Evolutionary conservation across 2,888 invertebrate genomes (phyloP).

Genomic region (Gymnocheta viridis): DNA sequence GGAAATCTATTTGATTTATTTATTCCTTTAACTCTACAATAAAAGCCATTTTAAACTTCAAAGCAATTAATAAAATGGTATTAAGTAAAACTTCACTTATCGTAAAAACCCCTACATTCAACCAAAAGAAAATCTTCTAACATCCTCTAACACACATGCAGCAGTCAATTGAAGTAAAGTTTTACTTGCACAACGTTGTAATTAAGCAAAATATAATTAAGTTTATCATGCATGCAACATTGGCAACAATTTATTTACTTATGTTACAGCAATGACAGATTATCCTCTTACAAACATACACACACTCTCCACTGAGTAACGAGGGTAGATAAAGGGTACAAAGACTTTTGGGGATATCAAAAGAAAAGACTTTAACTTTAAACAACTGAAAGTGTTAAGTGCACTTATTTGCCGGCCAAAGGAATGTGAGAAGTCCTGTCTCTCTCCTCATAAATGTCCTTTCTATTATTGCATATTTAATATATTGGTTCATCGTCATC

Average conservation of each 20-base stretch:
- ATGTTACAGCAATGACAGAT: slow-evolving; percentile 73
- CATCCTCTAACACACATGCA: background rate
- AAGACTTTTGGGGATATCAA: slow-evolving; percentile 21
- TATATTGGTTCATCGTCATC: slow-evolving; percentile 50
- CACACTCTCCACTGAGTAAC: background rate
- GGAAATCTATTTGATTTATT: slow-evolving; percentile 38
- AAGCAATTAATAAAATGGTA: slow-evolving; percentile 80
- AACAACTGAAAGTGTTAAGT: slow-evolving; percentile 41
- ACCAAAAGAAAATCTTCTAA: slow-evolving; percentile 34
- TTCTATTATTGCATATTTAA: slow-evolving; percentile 51
- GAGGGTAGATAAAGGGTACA: background rate
- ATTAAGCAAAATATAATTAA: slow-evolving; percentile 79
- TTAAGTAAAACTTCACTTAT: slow-evolving; percentile 75
- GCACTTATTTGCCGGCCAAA: background rate
- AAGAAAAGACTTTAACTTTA: slow-evolving; percentile 30
- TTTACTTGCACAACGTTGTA: slow-evolving; percentile 67
- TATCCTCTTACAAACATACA: slow-evolving; percentile 55
- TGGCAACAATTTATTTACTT: slow-evolving; percentile 74
- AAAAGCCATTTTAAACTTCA: slow-evolving; percentile 76
- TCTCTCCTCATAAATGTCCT: background rate
- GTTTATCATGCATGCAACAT: slow-evolving; percentile 80
- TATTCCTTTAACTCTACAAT: slow-evolving; percentile 23
- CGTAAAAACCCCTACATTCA: slow-evolving; percentile 31
- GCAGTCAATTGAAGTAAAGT: slow-evolving; percentile 39
- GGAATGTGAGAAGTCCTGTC: background rate